Evolutionary conservation across 1,140 invertebrate species (phyloP), one percentile per base, ranked within the genome.

Genomic region (Drosophila obscura): DNA sequence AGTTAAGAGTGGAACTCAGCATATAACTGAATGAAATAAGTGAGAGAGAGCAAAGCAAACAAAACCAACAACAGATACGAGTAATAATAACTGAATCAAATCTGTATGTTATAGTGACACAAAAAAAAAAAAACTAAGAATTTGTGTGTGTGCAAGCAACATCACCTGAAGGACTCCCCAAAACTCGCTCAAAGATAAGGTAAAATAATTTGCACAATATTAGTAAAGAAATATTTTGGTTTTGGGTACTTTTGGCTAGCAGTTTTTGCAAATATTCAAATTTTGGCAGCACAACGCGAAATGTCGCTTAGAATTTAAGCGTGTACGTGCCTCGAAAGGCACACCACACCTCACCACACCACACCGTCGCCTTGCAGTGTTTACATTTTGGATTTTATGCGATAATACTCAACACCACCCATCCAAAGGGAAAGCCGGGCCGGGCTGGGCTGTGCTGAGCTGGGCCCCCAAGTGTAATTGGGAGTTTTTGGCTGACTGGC

Each of bases 361-460:
- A 19, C 19, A 19, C 19, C 19, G 19, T 31, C 45, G 65, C 60
- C 75, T 76, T 50, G 46, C 64, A 88, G 83, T 87, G 83, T 87
- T 87, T 87, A 88, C 79, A 88, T 83, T 87, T 83, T 75, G 80
- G 75, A 88, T 88, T 87, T 87, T 87, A 87, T 88, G 83, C 74
- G 76, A 87, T 87, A 88, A 87, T 87, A 69, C 79, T 74, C 73
- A 76, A 80, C 83, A 78, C 75, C 79, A 78, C 72, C 79, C 35
- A 88, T 79, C 76, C 82, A 66, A 66, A 63, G 24, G 46, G 58
- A 60, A 48, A 66, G 67, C 46, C 45, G 22, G 22, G 19, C 19
- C 2, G 19, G 1, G 19, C 19, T 19, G 19, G 1, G 16, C 16
- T 16, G 16, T 0, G 16, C 16, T 16, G 16, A 16, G 16, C 16